phyloP scores from a whole-genome alignment of 2,113 vertebrate species.

The Coturnix japonica region DNA sequence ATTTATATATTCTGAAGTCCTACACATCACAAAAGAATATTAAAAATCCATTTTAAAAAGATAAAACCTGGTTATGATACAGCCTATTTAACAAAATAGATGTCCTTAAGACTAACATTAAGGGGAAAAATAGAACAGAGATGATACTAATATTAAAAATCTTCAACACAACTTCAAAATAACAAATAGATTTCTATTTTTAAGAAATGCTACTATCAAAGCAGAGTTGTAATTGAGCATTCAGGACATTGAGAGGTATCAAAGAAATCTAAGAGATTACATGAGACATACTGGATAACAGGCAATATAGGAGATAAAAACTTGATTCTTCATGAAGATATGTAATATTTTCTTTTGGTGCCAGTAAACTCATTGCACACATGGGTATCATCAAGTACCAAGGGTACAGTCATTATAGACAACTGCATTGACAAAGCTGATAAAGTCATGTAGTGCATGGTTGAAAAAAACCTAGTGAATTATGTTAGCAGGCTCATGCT shows the following conservation, averaged over 20 bases:
- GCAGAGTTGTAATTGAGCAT: not conserved
- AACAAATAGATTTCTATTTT: not conserved
- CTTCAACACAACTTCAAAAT: not conserved
- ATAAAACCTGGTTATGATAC: not conserved
- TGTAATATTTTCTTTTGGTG: conserved; percentile 15
- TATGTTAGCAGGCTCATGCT: not conserved
- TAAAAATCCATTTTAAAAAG: not conserved
- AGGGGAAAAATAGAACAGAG: not conserved
- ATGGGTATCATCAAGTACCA: not conserved
- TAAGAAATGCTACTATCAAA: not conserved
- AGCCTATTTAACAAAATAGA: not conserved
- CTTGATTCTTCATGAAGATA: conserved; percentile 8
- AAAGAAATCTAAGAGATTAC: not conserved
- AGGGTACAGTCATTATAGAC: conserved; percentile 14
- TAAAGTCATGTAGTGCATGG: conserved; percentile 34
- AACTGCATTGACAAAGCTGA: conserved; percentile 18
- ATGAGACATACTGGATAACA: not conserved
- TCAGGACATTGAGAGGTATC: not conserved
- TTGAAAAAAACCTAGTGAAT: conserved; percentile 35
- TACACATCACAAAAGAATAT: not conserved
- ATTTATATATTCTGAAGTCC: not conserved
- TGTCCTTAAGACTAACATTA: not conserved
- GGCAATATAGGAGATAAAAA: not conserved
- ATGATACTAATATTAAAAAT: not conserved
- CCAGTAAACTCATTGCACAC: not conserved